Conservation (phyloP, 2,888 invertebrate species). For the Athalia cordata region DNA sequence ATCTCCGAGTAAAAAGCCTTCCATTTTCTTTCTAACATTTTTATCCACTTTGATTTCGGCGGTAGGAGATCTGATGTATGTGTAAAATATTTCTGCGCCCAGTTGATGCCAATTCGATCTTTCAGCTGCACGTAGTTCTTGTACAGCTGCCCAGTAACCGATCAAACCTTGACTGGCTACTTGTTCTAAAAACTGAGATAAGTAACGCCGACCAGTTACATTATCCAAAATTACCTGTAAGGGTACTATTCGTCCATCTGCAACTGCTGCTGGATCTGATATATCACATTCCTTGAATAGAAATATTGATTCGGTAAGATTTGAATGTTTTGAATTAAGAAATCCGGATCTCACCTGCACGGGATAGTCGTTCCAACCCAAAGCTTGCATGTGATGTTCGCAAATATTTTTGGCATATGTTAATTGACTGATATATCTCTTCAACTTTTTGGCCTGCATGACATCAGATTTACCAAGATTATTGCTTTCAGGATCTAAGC, state of each 20-base stretch:
- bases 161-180: slow-evolving; percentile 89
- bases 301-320: slow-evolving; percentile 20
- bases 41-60: slow-evolving; percentile 90
- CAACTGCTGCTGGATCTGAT: slow-evolving; percentile 58
- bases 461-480: slow-evolving; percentile 84
- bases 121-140: slow-evolving; percentile 86
- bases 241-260: slow-evolving; percentile 76
- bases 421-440: slow-evolving; percentile 88
- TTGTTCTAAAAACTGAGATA: slow-evolving; percentile 88
- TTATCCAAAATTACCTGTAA: slow-evolving; percentile 85
- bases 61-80: slow-evolving; percentile 87
- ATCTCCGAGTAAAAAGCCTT: slow-evolving; percentile 90
- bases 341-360: slow-evolving; percentile 60
- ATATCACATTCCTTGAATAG: slow-evolving; percentile 61
- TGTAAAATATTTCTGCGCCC: slow-evolving; percentile 94
- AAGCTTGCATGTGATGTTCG: slow-evolving; percentile 83
- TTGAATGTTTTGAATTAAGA: neutral
- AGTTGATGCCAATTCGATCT: slow-evolving; percentile 88
- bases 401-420: slow-evolving; percentile 88
- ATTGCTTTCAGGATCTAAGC: slow-evolving; percentile 80
- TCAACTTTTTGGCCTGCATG: slow-evolving; percentile 85
- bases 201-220: slow-evolving; percentile 85
- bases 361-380: slow-evolving; percentile 84
- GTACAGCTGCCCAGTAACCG: slow-evolving; percentile 91
- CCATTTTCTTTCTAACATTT: slow-evolving; percentile 88